Conservation (phyloP, 1,140 invertebrate species). For the Saxidomus purpurata region DNA sequence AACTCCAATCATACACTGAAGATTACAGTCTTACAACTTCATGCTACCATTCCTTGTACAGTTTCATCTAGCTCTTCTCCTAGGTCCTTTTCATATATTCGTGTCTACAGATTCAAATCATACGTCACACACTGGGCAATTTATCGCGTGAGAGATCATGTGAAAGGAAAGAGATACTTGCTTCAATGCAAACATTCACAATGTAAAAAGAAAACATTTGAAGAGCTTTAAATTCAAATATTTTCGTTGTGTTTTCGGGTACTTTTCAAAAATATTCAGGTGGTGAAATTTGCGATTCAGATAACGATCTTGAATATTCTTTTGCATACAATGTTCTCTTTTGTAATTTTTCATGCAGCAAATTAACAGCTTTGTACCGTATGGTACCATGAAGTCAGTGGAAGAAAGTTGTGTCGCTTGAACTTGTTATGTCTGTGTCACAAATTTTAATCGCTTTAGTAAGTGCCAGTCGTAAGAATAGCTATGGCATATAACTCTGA, state of each 20-base stretch:
- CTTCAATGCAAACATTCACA: constrained; percentile 17
- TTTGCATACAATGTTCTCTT: background rate
- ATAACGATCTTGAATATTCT: background rate
- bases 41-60: too few relatives aligned
- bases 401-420: too few relatives aligned
- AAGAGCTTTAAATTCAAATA: background rate
- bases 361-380: background rate
- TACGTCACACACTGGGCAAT: background rate
- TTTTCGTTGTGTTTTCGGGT: background rate
- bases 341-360: constrained; percentile 30
- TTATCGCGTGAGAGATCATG: too few relatives aligned
- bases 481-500: too few relatives aligned
- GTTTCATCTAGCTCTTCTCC: background rate
- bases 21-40: too few relatives aligned
- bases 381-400: too few relatives aligned
- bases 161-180: background rate
- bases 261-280: background rate
- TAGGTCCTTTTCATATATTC: background rate
- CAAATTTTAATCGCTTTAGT: too few relatives aligned
- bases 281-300: background rate
- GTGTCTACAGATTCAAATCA: background rate
- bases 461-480: too few relatives aligned
- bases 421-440: too few relatives aligned
- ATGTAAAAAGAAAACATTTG: constrained; percentile 14
- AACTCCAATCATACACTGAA: too few relatives aligned